Base-by-base conservation (phyloP, 2,113 vertebrate species). In the Malurus alboscapulatus region DNA sequence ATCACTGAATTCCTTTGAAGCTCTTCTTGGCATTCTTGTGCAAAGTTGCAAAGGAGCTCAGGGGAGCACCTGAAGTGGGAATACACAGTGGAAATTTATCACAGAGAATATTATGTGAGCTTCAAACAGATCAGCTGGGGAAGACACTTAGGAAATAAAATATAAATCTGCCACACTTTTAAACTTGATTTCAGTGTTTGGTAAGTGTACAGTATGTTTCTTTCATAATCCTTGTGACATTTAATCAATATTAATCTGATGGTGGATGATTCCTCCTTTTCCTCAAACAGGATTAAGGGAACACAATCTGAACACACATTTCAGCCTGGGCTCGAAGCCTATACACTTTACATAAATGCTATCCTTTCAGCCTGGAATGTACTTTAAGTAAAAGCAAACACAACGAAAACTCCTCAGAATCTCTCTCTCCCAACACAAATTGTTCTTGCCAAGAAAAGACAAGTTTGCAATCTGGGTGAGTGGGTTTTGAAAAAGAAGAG, bases 161-260 rank as follows among this genome's bases (percentile, higher is more conserved):
- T 77, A 86, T 55, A 65, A 95, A 96, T 96, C 95, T 96, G 67
- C 58, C 54, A 85, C 82, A 88, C 51, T 96, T 96, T 96, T 88
- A 86, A 94, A 96, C 90, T 94, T 26, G 48, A 95, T 91, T 94
- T 93, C 75, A 88, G 72, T 90, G 87, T 97, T 97, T 95, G 90
- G 87, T 95, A 96, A 98, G 69, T 77, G 80, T 96, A 94, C 79
- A 27, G 20, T 87, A 78, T 84, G 80, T 91, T 93, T 87, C 92
- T 96, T 95, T 96, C 94, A 95, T 96, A 97, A 97, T 97, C 87
- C 68, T 59, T 88, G 87, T 95, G 97, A 97, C 94, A 96, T 96
- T 92, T 97, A 96, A 96, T 97, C 97, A 95, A 97, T 97, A 96
- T 94, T 97, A 97, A 97, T 97, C 96, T 96, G 95, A 97, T 94